Conservation (phyloP, 2,888 invertebrate species). For the Dasypogon diadema region DNA sequence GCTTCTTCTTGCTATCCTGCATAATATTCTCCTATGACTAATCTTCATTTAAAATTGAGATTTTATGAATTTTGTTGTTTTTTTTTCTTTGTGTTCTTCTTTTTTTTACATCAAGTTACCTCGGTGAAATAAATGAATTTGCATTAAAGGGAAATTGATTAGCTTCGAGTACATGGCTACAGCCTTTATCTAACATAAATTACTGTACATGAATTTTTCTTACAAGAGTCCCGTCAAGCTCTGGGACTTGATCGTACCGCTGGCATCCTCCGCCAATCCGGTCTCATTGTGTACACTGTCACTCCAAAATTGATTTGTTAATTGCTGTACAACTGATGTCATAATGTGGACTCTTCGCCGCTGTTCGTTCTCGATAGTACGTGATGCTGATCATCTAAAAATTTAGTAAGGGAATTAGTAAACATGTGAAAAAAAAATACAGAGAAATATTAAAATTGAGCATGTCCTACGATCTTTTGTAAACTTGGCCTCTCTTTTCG, state of each 20-base stretch:
- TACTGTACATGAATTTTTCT: not conserved
- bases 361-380: constrained; percentile 59
- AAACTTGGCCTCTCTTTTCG: too few relatives aligned
- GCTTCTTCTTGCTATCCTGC: constrained; percentile 6
- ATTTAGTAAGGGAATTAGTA: too few relatives aligned
- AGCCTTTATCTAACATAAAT: not conserved
- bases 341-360: constrained; percentile 65
- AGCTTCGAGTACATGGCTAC: not conserved
- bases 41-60: constrained; percentile 27
- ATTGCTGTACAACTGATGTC: constrained; percentile 67
- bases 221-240: constrained; percentile 2
- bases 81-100: not conserved
- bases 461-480: too few relatives aligned
- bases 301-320: constrained; percentile 42
- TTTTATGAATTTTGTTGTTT: constrained; percentile 7
- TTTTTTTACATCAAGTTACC: constrained; percentile 34
- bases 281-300: not conserved
- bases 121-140: constrained; percentile 33
- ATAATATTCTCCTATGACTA: constrained; percentile 5
- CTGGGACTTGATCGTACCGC: not conserved
- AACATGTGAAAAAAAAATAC: too few relatives aligned
- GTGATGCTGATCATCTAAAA: constrained; percentile 47
- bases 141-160: not conserved
- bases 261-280: constrained; percentile 3
- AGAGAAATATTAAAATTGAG: too few relatives aligned